phyloP scores from a whole-genome alignment of 2,113 vertebrate genomes.

The Polypterus bichir region DNA sequence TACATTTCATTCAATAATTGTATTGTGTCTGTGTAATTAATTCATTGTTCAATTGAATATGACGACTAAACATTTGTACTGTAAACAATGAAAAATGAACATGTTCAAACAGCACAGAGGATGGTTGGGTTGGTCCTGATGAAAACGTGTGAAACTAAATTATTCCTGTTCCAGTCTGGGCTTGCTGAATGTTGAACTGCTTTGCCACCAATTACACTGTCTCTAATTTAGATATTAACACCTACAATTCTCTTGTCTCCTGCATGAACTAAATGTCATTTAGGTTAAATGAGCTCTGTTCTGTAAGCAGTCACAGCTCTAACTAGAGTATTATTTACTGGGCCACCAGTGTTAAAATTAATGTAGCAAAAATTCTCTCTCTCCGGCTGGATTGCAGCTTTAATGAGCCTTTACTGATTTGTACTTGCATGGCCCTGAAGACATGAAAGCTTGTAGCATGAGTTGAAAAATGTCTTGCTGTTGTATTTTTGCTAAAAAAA shows the following conservation, averaged over 20 bases:
- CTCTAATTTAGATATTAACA: slow-evolving; percentile 22
- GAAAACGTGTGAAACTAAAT: not conserved
- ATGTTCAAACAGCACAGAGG: not conserved
- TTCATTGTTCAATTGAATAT: too few relatives aligned
- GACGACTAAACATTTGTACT: too few relatives aligned
- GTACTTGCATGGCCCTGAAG: slow-evolving; percentile 48
- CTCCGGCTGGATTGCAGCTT: slow-evolving; percentile 53
- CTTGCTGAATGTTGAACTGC: slow-evolving; percentile 18
- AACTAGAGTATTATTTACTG: slow-evolving; percentile 69
- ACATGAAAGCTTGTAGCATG: slow-evolving; percentile 30
- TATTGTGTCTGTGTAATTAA: too few relatives aligned
- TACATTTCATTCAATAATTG: too few relatives aligned
- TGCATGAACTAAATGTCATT: slow-evolving; percentile 24
- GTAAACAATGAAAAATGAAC: not conserved
- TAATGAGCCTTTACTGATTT: slow-evolving; percentile 76
- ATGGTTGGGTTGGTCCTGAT: not conserved
- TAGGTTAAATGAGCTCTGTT: slow-evolving; percentile 24
- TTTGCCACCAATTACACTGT: slow-evolving; percentile 22
- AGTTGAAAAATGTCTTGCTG: slow-evolving; percentile 38
- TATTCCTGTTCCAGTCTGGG: slow-evolving; percentile 13
- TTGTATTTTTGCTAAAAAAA: slow-evolving; percentile 27
- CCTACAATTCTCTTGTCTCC: slow-evolving; percentile 16
- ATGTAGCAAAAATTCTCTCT: slow-evolving; percentile 64
- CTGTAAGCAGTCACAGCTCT: slow-evolving; percentile 43
- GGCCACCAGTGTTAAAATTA: slow-evolving; percentile 68